These are phyloP conservation scores for Emydura subglobosa DNA, from an alignment of 2,113 vertebrate species.

Conservation along the genomic window DNA sequence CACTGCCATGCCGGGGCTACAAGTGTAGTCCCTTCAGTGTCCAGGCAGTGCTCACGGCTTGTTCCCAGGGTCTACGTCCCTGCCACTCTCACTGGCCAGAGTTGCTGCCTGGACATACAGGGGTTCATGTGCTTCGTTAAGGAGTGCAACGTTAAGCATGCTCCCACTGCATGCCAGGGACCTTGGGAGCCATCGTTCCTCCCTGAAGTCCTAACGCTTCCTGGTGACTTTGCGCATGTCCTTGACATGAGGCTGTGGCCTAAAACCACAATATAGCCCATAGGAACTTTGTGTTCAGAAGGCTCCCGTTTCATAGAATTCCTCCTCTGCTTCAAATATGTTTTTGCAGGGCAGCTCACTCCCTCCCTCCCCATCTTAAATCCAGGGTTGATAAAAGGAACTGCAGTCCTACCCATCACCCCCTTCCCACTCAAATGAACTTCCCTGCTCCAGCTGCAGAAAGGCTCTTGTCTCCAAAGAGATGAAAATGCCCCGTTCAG, in stretches of 20 bases:
- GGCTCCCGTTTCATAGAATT: slow-evolving; percentile 23
- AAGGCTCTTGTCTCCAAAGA: neutral
- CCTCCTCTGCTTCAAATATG: slow-evolving; percentile 5
- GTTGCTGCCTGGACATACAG: neutral
- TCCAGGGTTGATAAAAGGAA: neutral
- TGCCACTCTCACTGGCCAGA: neutral
- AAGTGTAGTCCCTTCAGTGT: neutral
- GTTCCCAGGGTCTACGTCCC: neutral
- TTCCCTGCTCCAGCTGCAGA: neutral
- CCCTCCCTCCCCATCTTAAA: neutral
- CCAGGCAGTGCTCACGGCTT: neutral
- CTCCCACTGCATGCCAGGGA: neutral
- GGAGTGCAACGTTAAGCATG: neutral
- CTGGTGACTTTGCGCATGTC: neutral
- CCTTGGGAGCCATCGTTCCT: neutral
- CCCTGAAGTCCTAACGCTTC: neutral
- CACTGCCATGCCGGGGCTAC: too few species aligned
- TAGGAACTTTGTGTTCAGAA: neutral
- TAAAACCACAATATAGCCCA: neutral
- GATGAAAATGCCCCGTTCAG: neutral
- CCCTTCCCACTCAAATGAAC: neutral
- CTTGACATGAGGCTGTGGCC: neutral
- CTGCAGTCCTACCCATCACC: neutral
- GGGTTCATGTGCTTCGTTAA: neutral
- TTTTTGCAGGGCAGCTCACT: neutral